phyloP scores from a whole-genome alignment of 64 coral and sea anemone genomes.

The Hydrozoanthus tunicans region DNA sequence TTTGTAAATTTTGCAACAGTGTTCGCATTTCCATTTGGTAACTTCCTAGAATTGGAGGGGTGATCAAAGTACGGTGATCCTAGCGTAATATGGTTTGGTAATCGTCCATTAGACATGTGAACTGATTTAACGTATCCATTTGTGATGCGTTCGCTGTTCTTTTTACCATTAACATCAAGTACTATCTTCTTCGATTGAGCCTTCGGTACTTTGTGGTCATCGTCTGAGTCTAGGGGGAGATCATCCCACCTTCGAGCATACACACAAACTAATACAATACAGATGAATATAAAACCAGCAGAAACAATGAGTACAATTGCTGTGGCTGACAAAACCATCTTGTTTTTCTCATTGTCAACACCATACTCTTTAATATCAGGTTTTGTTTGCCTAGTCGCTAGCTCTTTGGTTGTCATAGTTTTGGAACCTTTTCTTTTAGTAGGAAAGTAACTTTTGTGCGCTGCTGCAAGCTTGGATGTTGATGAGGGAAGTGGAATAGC shows the following conservation, averaged over 20 bases:
- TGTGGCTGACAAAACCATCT: conserved; percentile 18
- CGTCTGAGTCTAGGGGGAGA: neutral
- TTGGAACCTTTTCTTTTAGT: neutral
- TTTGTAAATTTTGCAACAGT: neutral
- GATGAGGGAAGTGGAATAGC: neutral
- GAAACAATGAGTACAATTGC: conserved; percentile 14
- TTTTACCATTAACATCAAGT: neutral
- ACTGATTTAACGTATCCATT: neutral
- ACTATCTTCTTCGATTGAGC: neutral
- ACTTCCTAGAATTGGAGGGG: neutral
- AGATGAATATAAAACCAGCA: conserved; percentile 14
- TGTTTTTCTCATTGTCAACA: neutral
- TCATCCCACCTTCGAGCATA: conserved; percentile 42
- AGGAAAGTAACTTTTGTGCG: conserved; percentile 21
- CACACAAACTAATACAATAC: conserved; percentile 1
- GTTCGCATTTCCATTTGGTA: neutral
- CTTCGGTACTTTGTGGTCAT: neutral
- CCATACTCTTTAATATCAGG: neutral
- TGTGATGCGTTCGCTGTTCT: neutral
- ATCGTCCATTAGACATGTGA: neutral
- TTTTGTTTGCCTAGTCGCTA: neutral
- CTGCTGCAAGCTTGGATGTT: neutral
- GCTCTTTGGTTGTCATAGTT: neutral
- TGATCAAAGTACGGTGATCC: neutral
- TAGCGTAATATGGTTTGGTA: neutral